Conservation (phyloP, 1,140 invertebrate genomes). For the Caenorhabditis briggsae region DNA sequence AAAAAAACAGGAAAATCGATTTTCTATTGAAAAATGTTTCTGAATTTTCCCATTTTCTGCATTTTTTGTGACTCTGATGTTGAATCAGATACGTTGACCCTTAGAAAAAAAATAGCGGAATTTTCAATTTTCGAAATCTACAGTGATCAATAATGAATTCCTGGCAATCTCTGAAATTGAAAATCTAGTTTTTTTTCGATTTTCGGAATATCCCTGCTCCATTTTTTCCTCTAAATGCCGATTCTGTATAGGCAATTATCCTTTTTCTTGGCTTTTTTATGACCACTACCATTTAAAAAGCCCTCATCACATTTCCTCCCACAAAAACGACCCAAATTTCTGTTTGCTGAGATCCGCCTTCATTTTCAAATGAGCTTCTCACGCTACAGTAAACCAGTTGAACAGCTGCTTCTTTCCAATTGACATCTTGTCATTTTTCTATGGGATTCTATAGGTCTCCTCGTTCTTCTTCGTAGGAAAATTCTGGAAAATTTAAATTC, state of each 20-base stretch:
- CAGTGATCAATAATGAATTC: no score
- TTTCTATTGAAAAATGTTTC: no score
- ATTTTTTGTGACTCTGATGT: no score
- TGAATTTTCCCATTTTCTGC: no score
- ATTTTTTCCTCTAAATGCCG: background rate
- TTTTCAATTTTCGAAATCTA: no score
- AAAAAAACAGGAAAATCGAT: no score
- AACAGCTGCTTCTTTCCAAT: constrained; percentile 1
- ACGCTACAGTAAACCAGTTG: constrained; percentile 23
- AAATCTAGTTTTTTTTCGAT: no score
- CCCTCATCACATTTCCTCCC: background rate
- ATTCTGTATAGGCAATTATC: constrained; percentile 3
- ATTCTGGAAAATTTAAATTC: background rate
- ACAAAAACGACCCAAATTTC: background rate
- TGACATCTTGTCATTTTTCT: background rate
- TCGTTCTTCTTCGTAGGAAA: background rate
- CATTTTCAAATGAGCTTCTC: background rate
- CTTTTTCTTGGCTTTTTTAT: background rate
- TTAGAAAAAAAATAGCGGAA: no score
- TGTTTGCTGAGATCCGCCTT: background rate
- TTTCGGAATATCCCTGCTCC: no score
- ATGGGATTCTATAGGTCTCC: background rate
- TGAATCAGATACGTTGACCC: no score
- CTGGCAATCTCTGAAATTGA: no score
- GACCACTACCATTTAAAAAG: background rate